A percentile compares a stretch with the other conserved stretches of the same genome.
Evolutionary conservation across 2,797 vertebrate genomes (phyloP).

Genomic region (Xenops minutus): DNA sequence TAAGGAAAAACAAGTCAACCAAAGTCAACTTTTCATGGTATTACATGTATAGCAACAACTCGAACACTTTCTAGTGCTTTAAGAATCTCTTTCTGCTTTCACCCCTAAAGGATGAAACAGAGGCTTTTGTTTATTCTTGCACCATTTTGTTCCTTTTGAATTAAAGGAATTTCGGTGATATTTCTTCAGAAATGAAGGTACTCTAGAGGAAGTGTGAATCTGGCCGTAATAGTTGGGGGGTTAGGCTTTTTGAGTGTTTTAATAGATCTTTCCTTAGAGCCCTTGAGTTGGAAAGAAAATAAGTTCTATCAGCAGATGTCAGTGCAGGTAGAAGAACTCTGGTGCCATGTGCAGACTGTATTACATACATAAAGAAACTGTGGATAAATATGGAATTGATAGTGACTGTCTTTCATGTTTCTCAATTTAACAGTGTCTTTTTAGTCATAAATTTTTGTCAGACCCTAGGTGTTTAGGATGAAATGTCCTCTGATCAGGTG

Average conservation of each 20-base stretch:
- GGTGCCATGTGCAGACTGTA: neutral
- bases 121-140: slow-evolving; percentile 28
- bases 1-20: slow-evolving; percentile 31
- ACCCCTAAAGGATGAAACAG: neutral
- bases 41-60: slow-evolving; percentile 9
- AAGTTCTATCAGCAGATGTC: neutral
- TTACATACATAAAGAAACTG: neutral
- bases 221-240: neutral
- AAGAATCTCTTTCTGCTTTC: slow-evolving; percentile 18
- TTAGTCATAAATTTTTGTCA: neutral
- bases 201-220: neutral
- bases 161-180: slow-evolving; percentile 9
- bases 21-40: slow-evolving; percentile 35
- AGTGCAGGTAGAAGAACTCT: neutral
- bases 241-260: neutral
- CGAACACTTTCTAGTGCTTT: neutral
- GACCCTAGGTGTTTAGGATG: neutral
- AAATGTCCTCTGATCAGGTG: neutral
- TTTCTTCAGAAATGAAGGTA: neutral
- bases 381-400: neutral
- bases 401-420: neutral
- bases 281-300: neutral
- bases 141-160: slow-evolving; percentile 24
- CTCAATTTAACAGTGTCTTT: neutral
- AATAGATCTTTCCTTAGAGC: neutral